These are phyloP conservation scores for Geopemphigus sp. DNA, from an alignment of 1,140 invertebrate genomes.

Conservation along the genomic window DNA sequence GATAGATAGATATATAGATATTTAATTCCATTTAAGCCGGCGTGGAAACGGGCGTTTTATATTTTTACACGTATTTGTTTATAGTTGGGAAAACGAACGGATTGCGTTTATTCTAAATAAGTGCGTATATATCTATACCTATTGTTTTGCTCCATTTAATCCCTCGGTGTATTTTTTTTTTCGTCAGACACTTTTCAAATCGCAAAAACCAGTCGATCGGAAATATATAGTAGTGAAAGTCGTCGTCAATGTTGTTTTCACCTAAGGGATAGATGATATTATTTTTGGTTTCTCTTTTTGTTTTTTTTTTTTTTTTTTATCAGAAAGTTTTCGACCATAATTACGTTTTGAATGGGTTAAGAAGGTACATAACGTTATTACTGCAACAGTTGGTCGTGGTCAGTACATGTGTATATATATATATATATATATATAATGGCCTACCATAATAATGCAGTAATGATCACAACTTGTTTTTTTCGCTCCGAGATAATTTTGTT, in stretches of 20 bases:
- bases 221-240: constrained; percentile 41
- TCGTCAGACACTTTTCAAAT: constrained; percentile 26
- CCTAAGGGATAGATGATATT: constrained; percentile 36
- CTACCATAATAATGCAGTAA: constrained; percentile 36
- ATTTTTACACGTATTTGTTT: not conserved
- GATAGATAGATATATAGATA: too few relatives aligned
- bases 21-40: constrained; percentile 7
- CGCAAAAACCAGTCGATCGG: constrained; percentile 41
- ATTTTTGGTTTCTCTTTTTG: constrained; percentile 41
- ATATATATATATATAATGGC: constrained; percentile 17
- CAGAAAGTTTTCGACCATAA: constrained; percentile 47
- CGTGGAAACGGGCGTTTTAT: too few relatives aligned
- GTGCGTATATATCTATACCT: too few relatives aligned
- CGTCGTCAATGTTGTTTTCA: constrained; percentile 39
- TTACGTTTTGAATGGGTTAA: constrained; percentile 41
- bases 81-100: not conserved
- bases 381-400: constrained; percentile 34
- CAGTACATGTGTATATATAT: constrained; percentile 23
- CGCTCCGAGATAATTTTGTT: constrained; percentile 41
- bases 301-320: constrained; percentile 34
- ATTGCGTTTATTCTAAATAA: constrained; percentile 6
- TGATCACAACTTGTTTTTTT: constrained; percentile 44
- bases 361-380: constrained; percentile 3
- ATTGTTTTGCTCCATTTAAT: constrained; percentile 42
- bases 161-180: constrained; percentile 14